Percentiles rank a stretch among this genome's conserved stretches.
These are phyloP conservation scores for Rhadinocentrus ornatus DNA, from an alignment of 2,797 vertebrate species.

Conservation along the genomic window DNA sequence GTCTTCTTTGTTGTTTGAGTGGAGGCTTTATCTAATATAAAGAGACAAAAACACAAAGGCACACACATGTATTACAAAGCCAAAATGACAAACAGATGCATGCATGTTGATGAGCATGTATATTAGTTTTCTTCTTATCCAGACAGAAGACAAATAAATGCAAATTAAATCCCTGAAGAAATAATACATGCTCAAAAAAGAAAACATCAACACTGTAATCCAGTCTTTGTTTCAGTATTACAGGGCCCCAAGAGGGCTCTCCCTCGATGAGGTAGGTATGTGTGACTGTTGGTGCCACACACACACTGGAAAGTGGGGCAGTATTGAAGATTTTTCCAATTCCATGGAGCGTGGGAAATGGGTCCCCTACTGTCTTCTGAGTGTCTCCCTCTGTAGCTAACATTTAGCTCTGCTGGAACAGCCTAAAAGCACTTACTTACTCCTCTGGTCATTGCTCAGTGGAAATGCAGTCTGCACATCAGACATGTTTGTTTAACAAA, in stretches of 20 bases:
- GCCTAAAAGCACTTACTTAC: conserved; percentile 16
- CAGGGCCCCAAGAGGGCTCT: conserved; percentile 18
- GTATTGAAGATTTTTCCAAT: conserved; percentile 19
- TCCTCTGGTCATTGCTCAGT: conserved; percentile 11
- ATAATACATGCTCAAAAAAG: conserved; percentile 38
- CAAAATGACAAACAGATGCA: conserved; percentile 44
- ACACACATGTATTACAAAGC: conserved; percentile 10
- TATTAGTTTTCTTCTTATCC: conserved; percentile 19
- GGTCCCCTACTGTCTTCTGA: conserved; percentile 21
- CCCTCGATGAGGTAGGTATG: conserved; percentile 31
- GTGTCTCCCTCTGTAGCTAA: conserved; percentile 13
- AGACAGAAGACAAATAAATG: conserved; percentile 52
- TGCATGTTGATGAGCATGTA: conserved; percentile 43
- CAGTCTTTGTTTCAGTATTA: conserved; percentile 48
- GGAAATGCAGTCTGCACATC: conserved; percentile 12
- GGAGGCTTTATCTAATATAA: conserved; percentile 3
- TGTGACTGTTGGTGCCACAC: conserved; percentile 41
- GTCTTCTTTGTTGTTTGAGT: conserved; percentile 40
- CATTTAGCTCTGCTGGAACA: conserved; percentile 39
- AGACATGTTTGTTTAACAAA: neutral
- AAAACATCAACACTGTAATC: conserved; percentile 36
- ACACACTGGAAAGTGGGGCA: conserved; percentile 40
- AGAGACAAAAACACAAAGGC: conserved; percentile 27
- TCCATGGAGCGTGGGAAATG: conserved; percentile 57
- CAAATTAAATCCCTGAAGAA: conserved; percentile 55